Percentiles rank a stretch among this genome's conserved stretches.
phyloP scores from a whole-genome alignment of 1,140 invertebrate species.

The Vanessa atalanta region DNA sequence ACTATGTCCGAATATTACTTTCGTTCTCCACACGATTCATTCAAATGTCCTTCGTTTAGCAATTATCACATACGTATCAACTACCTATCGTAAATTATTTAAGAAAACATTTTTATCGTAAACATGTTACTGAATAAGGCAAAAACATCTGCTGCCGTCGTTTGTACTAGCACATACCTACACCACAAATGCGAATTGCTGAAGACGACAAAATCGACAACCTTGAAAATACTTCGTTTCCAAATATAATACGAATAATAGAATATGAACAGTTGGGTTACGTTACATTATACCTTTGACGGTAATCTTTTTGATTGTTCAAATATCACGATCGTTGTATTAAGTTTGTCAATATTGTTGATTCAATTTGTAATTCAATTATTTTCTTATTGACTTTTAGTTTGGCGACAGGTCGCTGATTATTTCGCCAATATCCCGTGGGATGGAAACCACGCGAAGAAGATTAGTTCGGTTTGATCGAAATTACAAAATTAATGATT shows the following conservation, averaged over 20 bases:
- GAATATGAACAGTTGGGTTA: too few relatives aligned
- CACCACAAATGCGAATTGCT: not conserved
- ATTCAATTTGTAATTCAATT: too few relatives aligned
- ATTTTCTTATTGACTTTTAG: too few relatives aligned
- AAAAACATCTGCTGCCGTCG: not conserved
- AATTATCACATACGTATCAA: not conserved
- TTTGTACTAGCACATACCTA: not conserved
- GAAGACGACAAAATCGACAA: not conserved
- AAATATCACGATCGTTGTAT: too few relatives aligned
- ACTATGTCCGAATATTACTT: not conserved
- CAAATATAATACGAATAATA: not conserved
- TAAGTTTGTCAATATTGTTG: too few relatives aligned
- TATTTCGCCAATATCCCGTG: too few relatives aligned
- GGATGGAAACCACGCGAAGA: too few relatives aligned
- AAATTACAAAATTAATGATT: too few relatives aligned
- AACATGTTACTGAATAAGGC: not conserved
- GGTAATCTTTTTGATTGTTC: too few relatives aligned
- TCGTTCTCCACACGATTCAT: not conserved
- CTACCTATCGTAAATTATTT: not conserved
- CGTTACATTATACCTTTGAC: too few relatives aligned
- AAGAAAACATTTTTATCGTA: not conserved
- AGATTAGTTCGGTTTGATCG: too few relatives aligned
- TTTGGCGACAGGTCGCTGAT: too few relatives aligned
- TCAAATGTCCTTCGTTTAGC: not conserved
- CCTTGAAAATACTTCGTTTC: not conserved